phyloP scores from a whole-genome alignment of 2,888 invertebrate species.

The Athalia cordata region DNA sequence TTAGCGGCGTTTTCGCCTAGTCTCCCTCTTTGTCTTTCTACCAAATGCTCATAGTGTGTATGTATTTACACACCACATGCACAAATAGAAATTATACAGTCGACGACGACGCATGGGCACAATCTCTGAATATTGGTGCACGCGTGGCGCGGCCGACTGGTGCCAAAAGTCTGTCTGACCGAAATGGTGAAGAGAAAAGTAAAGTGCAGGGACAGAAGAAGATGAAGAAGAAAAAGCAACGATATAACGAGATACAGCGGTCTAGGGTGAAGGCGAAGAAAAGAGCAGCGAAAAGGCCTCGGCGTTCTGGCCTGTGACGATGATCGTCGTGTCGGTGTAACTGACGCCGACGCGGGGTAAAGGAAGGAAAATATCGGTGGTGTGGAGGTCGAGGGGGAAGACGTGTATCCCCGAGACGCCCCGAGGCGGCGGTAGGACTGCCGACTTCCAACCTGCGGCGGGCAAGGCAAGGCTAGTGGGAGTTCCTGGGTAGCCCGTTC shows the following conservation, averaged over 20 bases:
- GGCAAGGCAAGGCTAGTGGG: conserved; percentile 48
- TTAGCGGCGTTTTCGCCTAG: conserved; percentile 29
- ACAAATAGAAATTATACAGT: too few relatives aligned
- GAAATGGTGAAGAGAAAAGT: conserved; percentile 5
- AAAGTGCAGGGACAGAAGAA: too few relatives aligned
- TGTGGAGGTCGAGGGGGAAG: not conserved
- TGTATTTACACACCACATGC: not conserved
- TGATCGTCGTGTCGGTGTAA: not conserved
- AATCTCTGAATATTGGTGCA: not conserved
- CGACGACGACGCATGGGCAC: conserved; percentile 3
- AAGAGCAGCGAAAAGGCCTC: conserved; percentile 23
- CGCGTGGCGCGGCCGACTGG: conserved; percentile 40
- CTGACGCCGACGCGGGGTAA: not conserved
- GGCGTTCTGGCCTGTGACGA: conserved; percentile 33
- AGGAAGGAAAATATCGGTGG: not conserved
- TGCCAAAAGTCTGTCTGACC: conserved; percentile 38
- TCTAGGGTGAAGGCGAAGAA: not conserved
- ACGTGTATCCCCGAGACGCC: conserved; percentile 10
- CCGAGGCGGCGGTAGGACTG: conserved; percentile 14
- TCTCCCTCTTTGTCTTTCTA: not conserved
- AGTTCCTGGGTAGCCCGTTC: conserved; percentile 61
- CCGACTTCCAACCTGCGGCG: not conserved
- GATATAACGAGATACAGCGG: not conserved
- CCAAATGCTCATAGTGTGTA: not conserved
- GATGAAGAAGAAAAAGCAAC: not conserved